Base-by-base conservation (phyloP, 2,888 invertebrate genomes). In the Caradrina clavipalpis region DNA sequence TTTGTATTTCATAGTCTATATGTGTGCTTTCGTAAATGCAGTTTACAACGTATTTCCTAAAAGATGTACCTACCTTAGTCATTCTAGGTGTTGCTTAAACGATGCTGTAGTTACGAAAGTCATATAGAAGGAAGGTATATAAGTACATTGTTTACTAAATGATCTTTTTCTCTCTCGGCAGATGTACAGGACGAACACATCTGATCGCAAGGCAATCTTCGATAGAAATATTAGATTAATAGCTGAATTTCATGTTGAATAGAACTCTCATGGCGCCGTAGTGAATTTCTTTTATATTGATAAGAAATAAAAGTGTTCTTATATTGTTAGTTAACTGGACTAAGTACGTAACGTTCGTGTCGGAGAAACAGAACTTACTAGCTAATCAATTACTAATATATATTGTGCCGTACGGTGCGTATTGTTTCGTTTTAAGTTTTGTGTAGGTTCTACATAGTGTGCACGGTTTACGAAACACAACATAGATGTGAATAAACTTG, bases 181-280 rank as follows among this genome's bases (percentile, higher is more conserved):
- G 97, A 97, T 97, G 97, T 97, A 92, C 97, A 97, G 95, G 97
- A 97, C 92, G 97, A 97, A 95, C 97, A 97, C 96, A 97, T 97
- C 96, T 97, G 96, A 97, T 90, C 92, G 89, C 92, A 90, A 89
- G 89, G 89, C 90, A 90, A 90, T 88, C 91, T 88, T 83, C 92
- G 85, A 87, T 90, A 86, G 80, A 78, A 74, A 78, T 81, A 66
- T 69, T 86, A 84, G 77, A 72, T 71, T 83, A 81, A 80, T 84
- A 86, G 84, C 81, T 78, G 83, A 85, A 81, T 82, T 85, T 82
- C 82, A 84, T 81, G 85, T 86, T 87, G 82, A 84, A 78, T 89
- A 88, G 82, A 81, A 84, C 67, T 86, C 60, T 81, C 73, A 82
- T 78, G 79, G 82, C 80, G 84, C 81, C 78, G 82, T 87, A 87